These are phyloP conservation scores for Lipotes vexillifer DNA, from an alignment of 2,113 vertebrate genomes.

Conservation along the genomic window DNA sequence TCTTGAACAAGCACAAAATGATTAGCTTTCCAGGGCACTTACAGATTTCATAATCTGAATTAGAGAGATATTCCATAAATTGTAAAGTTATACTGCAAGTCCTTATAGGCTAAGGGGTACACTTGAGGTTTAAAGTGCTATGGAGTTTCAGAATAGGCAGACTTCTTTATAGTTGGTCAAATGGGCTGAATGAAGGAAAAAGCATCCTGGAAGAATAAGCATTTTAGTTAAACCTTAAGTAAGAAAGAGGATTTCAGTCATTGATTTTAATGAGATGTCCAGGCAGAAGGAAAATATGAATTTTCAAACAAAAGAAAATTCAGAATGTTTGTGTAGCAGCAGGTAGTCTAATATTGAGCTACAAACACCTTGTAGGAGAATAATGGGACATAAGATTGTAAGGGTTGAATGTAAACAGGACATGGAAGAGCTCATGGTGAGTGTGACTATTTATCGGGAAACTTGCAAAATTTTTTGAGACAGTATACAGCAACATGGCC, in stretches of 20 bases:
- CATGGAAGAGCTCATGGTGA: background rate
- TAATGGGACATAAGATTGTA: background rate
- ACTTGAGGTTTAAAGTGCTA: background rate
- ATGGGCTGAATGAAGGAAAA: background rate
- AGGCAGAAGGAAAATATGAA: background rate
- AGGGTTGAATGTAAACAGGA: background rate
- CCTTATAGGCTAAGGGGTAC: background rate
- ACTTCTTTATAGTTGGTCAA: background rate
- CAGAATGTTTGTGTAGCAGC: background rate
- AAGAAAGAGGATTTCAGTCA: background rate
- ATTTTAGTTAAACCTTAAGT: slow-evolving; percentile 9
- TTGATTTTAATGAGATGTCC: background rate
- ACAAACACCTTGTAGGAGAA: background rate
- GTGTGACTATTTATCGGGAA: background rate
- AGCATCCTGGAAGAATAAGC: background rate
- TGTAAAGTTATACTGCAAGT: background rate
- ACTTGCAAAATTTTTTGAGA: background rate
- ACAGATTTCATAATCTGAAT: background rate
- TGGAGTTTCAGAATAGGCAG: background rate
- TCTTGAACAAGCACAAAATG: slow-evolving; percentile 2
- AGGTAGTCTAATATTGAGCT: background rate
- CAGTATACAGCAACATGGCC: background rate
- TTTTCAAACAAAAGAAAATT: background rate
- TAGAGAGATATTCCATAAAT: background rate
- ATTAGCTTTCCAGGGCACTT: background rate